Evolutionary conservation across 2,888 invertebrate genomes (phyloP).

Genomic region (Tenthredo notha): DNA sequence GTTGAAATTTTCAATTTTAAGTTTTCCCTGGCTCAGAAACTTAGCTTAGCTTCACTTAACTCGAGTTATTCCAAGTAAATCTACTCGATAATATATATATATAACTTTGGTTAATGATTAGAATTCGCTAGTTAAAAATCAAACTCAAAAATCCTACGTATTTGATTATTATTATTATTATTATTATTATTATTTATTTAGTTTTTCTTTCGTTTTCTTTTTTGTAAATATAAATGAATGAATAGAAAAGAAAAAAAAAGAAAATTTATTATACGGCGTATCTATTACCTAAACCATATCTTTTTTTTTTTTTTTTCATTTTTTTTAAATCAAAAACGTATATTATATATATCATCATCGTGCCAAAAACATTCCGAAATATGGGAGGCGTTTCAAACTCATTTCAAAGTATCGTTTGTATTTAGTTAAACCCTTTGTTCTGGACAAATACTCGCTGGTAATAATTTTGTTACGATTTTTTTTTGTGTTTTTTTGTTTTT

Average conservation of each 20-base stretch:
- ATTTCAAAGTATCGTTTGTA: neutral
- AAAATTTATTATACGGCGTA: neutral
- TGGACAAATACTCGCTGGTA: neutral
- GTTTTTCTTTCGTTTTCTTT: neutral
- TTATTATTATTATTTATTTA: neutral
- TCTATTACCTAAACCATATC: neutral
- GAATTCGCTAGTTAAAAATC: neutral
- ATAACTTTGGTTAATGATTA: slow-evolving; percentile 13
- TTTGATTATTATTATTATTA: no score
- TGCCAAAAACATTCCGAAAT: slow-evolving; percentile 18
- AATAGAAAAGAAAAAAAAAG: neutral
- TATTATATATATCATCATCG: neutral
- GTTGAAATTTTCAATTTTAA: slow-evolving; percentile 25
- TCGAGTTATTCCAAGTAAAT: slow-evolving; percentile 5
- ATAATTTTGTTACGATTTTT: neutral
- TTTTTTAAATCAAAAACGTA: neutral
- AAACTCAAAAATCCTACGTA: neutral
- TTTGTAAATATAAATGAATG: neutral
- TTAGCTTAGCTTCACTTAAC: slow-evolving; percentile 23
- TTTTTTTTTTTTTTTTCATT: neutral
- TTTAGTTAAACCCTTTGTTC: neutral
- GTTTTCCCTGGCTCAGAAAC: neutral
- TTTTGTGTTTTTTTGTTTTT: neutral
- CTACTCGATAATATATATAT: slow-evolving; percentile 1
- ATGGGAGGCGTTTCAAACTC: neutral